Conservation (phyloP, 2,113 vertebrate genomes). For the Rhinolophus sinicus region DNA sequence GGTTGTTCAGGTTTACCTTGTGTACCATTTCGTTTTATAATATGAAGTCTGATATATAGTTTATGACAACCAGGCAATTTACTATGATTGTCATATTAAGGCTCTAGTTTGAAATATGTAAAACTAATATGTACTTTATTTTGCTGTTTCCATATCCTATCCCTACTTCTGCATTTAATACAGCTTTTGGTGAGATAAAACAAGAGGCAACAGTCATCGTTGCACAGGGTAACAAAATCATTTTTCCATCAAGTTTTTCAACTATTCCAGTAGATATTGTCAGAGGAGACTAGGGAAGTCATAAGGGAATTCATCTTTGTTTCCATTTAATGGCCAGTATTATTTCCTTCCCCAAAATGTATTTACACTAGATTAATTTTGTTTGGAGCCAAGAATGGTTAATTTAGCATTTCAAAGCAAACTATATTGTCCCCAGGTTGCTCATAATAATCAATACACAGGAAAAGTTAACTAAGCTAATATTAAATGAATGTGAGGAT, state of each 20-base stretch:
- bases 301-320: neutral
- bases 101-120: neutral
- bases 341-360: neutral
- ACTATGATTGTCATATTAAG: neutral
- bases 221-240: neutral
- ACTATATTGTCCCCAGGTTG: neutral
- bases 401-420: conserved; percentile 47
- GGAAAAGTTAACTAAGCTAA: conserved; percentile 13
- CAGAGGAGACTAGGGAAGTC: neutral
- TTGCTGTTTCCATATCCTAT: neutral
- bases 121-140: conserved; percentile 6
- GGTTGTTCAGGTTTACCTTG: neutral
- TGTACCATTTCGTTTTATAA: neutral
- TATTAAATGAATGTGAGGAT: conserved; percentile 38
- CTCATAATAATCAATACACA: neutral
- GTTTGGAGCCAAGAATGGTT: neutral
- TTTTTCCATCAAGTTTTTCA: neutral
- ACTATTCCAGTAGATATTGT: neutral
- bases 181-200: neutral
- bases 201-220: neutral
- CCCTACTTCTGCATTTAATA: neutral
- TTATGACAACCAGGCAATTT: neutral
- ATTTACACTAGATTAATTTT: neutral
- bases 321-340: neutral
- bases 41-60: neutral